Evolutionary conservation across 2,113 vertebrate species (phyloP).

Genomic region (Platysteira castanea): DNA sequence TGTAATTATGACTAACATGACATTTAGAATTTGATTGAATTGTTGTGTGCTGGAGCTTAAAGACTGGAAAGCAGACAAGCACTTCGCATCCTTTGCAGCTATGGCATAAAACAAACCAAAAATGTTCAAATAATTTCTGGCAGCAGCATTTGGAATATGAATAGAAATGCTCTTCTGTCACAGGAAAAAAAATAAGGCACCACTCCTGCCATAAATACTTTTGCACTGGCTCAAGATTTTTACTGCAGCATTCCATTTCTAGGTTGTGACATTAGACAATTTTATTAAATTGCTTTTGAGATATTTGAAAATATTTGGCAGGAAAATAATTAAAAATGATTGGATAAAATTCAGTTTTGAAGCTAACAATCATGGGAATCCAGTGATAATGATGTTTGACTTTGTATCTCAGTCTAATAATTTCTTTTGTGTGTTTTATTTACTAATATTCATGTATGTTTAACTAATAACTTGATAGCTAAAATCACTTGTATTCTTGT

Average conservation of each 20-base stretch:
- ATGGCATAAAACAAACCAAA: not conserved
- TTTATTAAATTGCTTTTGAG: not conserved
- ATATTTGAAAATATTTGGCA: not conserved
- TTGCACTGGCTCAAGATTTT: not conserved
- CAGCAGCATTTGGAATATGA: not conserved
- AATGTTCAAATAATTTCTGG: not conserved
- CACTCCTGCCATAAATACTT: not conserved
- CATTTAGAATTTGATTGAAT: not conserved
- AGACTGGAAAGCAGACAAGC: not conserved
- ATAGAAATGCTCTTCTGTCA: not conserved
- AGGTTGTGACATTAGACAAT: not conserved
- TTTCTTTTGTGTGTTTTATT: not conserved
- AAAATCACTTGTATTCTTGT: not conserved
- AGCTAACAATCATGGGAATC: not conserved
- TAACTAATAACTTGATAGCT: not conserved
- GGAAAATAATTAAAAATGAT: not conserved
- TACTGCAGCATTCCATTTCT: not conserved
- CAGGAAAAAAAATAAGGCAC: not conserved
- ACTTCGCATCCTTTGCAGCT: not conserved
- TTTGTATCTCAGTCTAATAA: not conserved
- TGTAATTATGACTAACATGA: slow-evolving; percentile 16
- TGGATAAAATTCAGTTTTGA: not conserved
- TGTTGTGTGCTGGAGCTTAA: not conserved
- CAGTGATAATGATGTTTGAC: not conserved
- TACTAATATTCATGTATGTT: not conserved